Percentiles rank a stretch among this genome's conserved stretches.
These are phyloP conservation scores for Prietella phreatophila DNA, from an alignment of 2,113 vertebrate species.

Conservation along the genomic window DNA sequence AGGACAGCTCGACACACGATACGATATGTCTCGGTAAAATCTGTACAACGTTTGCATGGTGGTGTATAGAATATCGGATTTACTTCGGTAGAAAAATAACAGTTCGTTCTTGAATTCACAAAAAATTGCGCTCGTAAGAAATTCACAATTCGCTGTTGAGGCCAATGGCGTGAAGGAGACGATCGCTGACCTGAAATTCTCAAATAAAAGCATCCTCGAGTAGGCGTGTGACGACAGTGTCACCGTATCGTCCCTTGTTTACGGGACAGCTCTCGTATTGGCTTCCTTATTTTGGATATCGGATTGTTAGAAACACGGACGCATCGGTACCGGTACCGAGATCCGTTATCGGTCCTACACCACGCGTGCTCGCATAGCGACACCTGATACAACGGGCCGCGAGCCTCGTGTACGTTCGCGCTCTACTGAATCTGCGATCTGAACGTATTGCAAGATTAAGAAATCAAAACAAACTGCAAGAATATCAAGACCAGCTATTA, in stretches of 20 bases:
- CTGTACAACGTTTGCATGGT: slow-evolving; percentile 75
- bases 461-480: neutral
- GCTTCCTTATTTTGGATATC: neutral
- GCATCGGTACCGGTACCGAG: neutral
- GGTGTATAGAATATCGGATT: slow-evolving; percentile 78
- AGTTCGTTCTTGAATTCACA: slow-evolving; percentile 72
- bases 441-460: neutral
- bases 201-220: neutral
- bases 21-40: slow-evolving; percentile 63
- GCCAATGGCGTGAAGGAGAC: neutral
- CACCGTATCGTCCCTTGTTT: neutral
- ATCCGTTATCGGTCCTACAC: too few species aligned
- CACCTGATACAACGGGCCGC: too few species aligned
- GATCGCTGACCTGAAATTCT: neutral
- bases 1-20: slow-evolving; percentile 67
- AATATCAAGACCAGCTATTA: neutral
- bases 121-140: slow-evolving; percentile 8
- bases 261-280: neutral
- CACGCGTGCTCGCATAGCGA: too few species aligned
- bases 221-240: neutral
- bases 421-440: neutral
- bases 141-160: neutral
- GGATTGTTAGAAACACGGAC: neutral
- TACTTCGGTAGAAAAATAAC: slow-evolving; percentile 78
- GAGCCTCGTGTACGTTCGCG: neutral